Conservation (phyloP, 2,888 invertebrate genomes). For the Dryobota labecula region DNA sequence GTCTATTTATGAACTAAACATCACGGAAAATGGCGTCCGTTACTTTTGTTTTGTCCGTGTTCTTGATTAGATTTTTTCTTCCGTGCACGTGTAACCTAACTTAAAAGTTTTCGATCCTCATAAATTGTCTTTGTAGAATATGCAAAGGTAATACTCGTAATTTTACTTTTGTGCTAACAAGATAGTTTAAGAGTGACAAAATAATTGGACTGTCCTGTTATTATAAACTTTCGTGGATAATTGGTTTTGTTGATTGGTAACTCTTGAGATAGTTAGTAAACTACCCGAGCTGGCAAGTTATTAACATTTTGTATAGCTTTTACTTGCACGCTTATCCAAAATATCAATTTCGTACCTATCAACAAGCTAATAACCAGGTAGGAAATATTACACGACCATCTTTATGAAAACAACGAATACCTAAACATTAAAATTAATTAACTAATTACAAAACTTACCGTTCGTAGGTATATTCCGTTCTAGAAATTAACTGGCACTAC, state of each 20-base stretch:
- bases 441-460: constrained; percentile 47
- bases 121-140: not conserved
- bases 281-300: not conserved
- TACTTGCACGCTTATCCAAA: not conserved
- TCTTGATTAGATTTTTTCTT: constrained; percentile 16
- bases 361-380: constrained; percentile 1
- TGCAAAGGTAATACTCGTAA: constrained; percentile 6
- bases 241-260: constrained; percentile 14
- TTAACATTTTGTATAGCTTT: not conserved
- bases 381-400: not conserved
- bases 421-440: constrained; percentile 30
- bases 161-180: constrained; percentile 17
- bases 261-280: not conserved
- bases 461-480: constrained; percentile 63
- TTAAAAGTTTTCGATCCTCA: not conserved
- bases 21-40: constrained; percentile 14
- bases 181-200: constrained; percentile 4
- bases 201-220: constrained; percentile 22
- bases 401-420: constrained; percentile 6
- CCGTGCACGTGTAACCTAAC: not conserved
- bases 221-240: constrained; percentile 6
- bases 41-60: constrained; percentile 15
- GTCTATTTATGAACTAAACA: constrained; percentile 8
- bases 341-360: not conserved
- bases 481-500: constrained; percentile 70